These are phyloP conservation scores for Caenorhabditis japonica DNA, from an alignment of 2,888 invertebrate species.

Conservation along the genomic window DNA sequence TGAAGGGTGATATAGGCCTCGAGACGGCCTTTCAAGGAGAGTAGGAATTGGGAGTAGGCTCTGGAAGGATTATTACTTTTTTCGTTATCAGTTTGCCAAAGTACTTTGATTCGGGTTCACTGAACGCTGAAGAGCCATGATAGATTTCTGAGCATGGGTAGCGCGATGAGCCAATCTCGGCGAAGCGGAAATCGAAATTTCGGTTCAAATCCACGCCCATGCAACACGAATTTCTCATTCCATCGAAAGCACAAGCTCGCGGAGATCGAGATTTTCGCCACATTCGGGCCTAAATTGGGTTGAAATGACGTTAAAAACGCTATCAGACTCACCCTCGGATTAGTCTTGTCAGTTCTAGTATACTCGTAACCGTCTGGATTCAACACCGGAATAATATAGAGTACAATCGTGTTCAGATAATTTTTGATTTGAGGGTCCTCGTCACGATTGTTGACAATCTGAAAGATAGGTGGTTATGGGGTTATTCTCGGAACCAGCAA, in stretches of 20 bases:
- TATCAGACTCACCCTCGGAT: constrained; percentile 63
- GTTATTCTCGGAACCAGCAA: too few relatives aligned
- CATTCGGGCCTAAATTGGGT: constrained; percentile 67
- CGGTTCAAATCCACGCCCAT: constrained; percentile 75
- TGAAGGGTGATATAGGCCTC: constrained; percentile 75
- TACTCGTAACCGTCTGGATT: constrained; percentile 76
- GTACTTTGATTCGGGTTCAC: constrained; percentile 73
- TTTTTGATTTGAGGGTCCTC: constrained; percentile 60
- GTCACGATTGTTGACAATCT: constrained; percentile 68
- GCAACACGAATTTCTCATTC: constrained; percentile 68
- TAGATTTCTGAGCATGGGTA: constrained; percentile 76
- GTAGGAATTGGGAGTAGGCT: constrained; percentile 69
- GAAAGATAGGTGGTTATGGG: too few relatives aligned
- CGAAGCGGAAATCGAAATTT: constrained; percentile 75
- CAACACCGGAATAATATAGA: constrained; percentile 73
- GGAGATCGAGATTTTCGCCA: constrained; percentile 74
- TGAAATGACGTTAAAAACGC: too few relatives aligned
- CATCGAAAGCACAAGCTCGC: constrained; percentile 65
- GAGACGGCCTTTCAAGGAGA: constrained; percentile 63
- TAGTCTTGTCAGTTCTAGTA: constrained; percentile 71
- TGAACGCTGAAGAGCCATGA: constrained; percentile 74
- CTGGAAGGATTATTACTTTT: constrained; percentile 40
- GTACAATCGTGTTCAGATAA: constrained; percentile 66
- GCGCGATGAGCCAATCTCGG: constrained; percentile 72
- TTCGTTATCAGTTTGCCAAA: background rate